These are phyloP conservation scores for Elephantulus edwardii DNA, from an alignment of 2,113 vertebrate species.

Conservation along the genomic window DNA sequence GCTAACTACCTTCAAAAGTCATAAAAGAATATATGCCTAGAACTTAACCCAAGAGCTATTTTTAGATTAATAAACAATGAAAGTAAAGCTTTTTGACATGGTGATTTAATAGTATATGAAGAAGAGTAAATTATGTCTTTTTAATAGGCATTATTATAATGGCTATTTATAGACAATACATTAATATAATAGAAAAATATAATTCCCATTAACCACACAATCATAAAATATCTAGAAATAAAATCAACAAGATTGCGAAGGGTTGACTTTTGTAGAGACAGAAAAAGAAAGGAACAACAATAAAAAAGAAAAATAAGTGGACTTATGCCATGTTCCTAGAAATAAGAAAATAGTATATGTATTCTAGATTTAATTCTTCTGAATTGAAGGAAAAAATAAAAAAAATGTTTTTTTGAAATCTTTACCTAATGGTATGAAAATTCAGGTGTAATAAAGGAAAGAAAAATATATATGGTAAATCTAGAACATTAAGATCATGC, in stretches of 20 bases:
- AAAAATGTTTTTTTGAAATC: background rate
- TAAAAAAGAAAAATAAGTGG: background rate
- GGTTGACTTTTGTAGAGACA: background rate
- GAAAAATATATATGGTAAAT: background rate
- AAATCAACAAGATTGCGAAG: background rate
- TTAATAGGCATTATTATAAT: background rate
- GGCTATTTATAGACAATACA: background rate
- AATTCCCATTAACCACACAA: background rate
- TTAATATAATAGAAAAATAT: background rate
- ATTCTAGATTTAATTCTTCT: background rate
- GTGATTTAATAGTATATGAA: background rate
- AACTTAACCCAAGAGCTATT: background rate
- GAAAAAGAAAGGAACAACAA: background rate
- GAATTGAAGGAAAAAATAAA: background rate
- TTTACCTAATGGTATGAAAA: background rate
- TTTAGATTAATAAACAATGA: background rate
- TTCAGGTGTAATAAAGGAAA: background rate
- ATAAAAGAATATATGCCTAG: background rate
- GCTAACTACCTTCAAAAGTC: too few relatives aligned
- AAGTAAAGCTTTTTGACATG: background rate
- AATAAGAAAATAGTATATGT: background rate
- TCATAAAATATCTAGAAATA: background rate
- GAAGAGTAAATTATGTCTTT: background rate
- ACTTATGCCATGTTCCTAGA: background rate
- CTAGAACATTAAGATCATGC: background rate